Evolutionary conservation across 2,888 invertebrate genomes (phyloP), one percentile per base, ranked within the genome.

Genomic region (Acanthacorydalis orientalis): DNA sequence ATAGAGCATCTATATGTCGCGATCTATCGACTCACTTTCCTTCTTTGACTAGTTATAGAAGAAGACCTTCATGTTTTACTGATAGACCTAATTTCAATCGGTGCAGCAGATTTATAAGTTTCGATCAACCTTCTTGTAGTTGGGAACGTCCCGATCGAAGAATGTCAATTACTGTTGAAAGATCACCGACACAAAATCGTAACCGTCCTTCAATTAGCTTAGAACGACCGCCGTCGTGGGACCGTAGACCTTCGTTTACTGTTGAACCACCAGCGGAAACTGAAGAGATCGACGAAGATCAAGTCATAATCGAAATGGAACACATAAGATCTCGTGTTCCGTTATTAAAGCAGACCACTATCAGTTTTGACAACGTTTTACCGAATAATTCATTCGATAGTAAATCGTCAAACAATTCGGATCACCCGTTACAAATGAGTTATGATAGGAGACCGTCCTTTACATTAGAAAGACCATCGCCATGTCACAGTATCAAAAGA

Each of bases 31-130:
- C 42, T 31, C 40, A 47, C 35, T 42, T 47, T 11, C 47, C 47
- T 7, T 31, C 32, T 6, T 31, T 37, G 10, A 14, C 47, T 10
- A 31, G 23, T 10, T 31, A 10, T 16, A 55, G 53, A 41, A 56
- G 65, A 31, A 56, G 65, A 40, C 60, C 62, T 43, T 66, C 66
- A 12, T 65, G 67, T 52, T 62, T 62, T 49, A 57, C 59, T 2
- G n/a, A 41, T 48, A 39, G 35, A 9, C 37, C 59, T 10, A 15
- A 51, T 16, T 51, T 56, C 31, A 44, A 49, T 6, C 55, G 60
- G 12, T 60, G 63, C 47, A 55, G 60, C 47, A 64, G 65, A 52
- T 65, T 64, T 53, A 61, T 59, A 48, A 65, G 64, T 51, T 63
- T 64, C 54, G 65, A 65, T 46, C 62, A 64, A 49, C 56, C 59